A percentile compares a stretch with the other conserved stretches of the same genome.
phyloP scores from a whole-genome alignment of 2,113 vertebrate species.

The Datnioides undecimradiatus region DNA sequence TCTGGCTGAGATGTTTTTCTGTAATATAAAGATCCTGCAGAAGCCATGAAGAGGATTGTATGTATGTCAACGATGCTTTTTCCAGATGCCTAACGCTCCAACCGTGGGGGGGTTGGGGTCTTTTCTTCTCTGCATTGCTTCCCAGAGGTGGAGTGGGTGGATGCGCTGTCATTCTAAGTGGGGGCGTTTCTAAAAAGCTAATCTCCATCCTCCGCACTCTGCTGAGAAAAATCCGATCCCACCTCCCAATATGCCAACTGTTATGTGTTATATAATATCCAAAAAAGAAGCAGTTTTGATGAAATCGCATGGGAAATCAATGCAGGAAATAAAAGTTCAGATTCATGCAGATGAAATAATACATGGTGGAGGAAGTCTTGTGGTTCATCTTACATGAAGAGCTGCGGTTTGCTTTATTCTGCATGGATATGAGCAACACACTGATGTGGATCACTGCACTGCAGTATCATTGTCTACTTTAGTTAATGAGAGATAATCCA shows the following conservation, averaged over 20 bases:
- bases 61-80: conserved; percentile 60
- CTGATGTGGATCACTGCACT: conserved; percentile 9
- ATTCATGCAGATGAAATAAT: conserved; percentile 29
- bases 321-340: not conserved
- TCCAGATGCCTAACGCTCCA: conserved; percentile 66
- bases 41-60: conserved; percentile 19
- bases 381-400: conserved; percentile 31
- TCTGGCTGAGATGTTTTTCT: conserved; percentile 41
- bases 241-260: conserved; percentile 8
- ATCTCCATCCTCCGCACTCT: conserved; percentile 60
- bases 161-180: conserved; percentile 60
- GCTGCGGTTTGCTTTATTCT: conserved; percentile 11
- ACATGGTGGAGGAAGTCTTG: conserved; percentile 6
- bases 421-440: not conserved
- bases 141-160: conserved; percentile 72
- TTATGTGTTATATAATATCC: conserved; percentile 42
- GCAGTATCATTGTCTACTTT: not conserved
- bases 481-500: conserved; percentile 34
- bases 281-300: conserved; percentile 40
- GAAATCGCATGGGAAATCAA: conserved; percentile 10
- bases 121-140: conserved; percentile 55
- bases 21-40: conserved; percentile 41
- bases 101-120: conserved; percentile 4
- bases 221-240: conserved; percentile 43
- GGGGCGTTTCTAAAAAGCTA: conserved; percentile 58